phyloP scores from a whole-genome alignment of 2,797 vertebrate genomes.

The Anomalospiza imberbis region DNA sequence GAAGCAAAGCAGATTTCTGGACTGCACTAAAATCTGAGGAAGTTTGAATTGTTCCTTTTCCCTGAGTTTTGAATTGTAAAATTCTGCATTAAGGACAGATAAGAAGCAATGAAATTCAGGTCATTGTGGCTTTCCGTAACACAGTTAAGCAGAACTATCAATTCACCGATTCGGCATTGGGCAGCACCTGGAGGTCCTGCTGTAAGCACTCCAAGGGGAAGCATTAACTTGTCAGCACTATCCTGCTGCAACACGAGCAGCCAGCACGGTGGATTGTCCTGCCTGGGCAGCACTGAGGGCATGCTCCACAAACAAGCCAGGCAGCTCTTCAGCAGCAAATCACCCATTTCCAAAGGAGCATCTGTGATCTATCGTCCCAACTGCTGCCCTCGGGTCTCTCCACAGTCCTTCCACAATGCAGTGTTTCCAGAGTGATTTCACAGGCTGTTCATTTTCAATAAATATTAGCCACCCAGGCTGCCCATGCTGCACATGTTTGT shows the following conservation, averaged over 20 bases:
- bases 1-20: background rate
- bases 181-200: conserved; percentile 26
- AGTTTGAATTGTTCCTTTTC: background rate
- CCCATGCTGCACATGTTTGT: background rate
- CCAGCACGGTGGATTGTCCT: background rate
- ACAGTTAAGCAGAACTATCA: background rate
- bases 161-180: background rate
- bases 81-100: background rate
- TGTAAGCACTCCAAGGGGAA: conserved; percentile 69
- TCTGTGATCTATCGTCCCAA: background rate
- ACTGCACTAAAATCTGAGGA: background rate
- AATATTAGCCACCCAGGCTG: background rate
- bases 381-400: background rate
- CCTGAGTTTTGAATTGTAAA: background rate
- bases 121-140: rapidly evolving
- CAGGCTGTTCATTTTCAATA: conserved; percentile 45
- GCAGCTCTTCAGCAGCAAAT: background rate
- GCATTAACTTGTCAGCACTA: conserved; percentile 73
- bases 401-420: background rate
- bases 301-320: background rate
- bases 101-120: background rate
- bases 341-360: conserved; percentile 23
- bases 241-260: background rate
- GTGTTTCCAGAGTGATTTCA: conserved; percentile 40
- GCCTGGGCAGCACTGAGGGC: background rate